A percentile compares a stretch with the other conserved stretches of the same genome.
phyloP scores from a whole-genome alignment of 2,888 invertebrate species.

The Adineta ricciae region DNA sequence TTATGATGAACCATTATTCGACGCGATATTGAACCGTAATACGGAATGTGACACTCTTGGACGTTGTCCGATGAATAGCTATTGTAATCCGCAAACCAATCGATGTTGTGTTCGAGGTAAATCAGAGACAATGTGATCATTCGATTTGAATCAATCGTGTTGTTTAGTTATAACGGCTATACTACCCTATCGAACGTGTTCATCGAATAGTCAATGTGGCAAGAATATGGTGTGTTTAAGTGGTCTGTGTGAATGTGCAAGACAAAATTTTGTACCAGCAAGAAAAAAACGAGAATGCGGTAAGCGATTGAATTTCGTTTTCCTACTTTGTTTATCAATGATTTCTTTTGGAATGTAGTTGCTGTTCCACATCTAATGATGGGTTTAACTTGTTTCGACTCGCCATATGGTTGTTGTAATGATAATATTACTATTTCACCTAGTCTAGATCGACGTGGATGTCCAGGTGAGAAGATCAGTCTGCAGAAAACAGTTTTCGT shows the following conservation, averaged over 20 bases:
- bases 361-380: not conserved
- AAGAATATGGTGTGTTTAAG: slow-evolving; percentile 12
- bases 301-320: not conserved
- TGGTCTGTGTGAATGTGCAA: slow-evolving; percentile 13
- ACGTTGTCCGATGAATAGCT: slow-evolving; percentile 8
- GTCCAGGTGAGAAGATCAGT: not conserved
- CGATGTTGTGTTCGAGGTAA: slow-evolving; percentile 10
- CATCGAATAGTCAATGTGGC: not conserved
- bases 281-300: slow-evolving; percentile 19
- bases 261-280: not conserved
- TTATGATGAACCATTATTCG: not conserved
- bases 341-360: not conserved
- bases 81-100: not conserved
- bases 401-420: slow-evolving; percentile 8
- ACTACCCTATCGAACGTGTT: not conserved
- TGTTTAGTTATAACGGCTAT: not conserved
- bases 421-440: not conserved
- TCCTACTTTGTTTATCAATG: not conserved
- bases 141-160: not conserved
- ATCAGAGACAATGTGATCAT: not conserved
- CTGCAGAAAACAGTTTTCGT: not conserved
- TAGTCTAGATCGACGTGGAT: slow-evolving; percentile 11
- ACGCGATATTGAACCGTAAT: not conserved
- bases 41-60: slow-evolving; percentile 12
- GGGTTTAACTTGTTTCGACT: not conserved